Conservation (phyloP, 2,113 vertebrate genomes). For the Pygoscelis adeliae region DNA sequence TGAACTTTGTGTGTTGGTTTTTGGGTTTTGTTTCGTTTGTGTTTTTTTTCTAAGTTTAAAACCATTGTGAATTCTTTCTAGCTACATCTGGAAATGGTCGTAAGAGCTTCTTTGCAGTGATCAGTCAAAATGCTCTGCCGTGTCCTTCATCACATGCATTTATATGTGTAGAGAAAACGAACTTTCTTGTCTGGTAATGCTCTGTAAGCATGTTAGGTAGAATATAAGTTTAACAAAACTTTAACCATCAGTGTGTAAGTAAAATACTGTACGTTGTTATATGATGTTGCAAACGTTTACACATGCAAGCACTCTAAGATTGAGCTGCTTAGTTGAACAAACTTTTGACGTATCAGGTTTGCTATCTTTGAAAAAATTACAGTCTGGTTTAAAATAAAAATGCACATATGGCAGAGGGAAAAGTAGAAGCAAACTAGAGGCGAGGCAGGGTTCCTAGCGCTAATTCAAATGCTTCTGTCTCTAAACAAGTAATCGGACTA, state of each 20-base stretch:
- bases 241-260: not conserved
- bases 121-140: not conserved
- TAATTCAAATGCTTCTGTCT: not conserved
- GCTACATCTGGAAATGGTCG: not conserved
- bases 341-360: not conserved
- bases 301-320: accelerated
- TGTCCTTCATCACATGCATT: not conserved
- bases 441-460: not conserved
- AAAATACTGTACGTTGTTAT: not conserved
- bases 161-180: not conserved
- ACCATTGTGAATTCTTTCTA: not conserved
- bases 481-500: not conserved
- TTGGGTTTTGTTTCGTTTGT: too few relatives aligned
- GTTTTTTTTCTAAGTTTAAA: too few relatives aligned
- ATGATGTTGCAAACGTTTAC: not conserved
- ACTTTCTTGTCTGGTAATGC: not conserved
- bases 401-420: accelerated
- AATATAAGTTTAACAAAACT: not conserved
- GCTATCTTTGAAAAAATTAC: not conserved
- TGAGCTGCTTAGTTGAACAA: not conserved
- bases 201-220: not conserved
- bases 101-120: not conserved
- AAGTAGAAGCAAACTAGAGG: not conserved
- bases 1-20: not conserved
- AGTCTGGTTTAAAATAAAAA: not conserved